A percentile compares a stretch with the other conserved stretches of the same genome.
Evolutionary conservation across 2,797 vertebrate genomes (phyloP).

Genomic region (Discoglossus pictus): DNA sequence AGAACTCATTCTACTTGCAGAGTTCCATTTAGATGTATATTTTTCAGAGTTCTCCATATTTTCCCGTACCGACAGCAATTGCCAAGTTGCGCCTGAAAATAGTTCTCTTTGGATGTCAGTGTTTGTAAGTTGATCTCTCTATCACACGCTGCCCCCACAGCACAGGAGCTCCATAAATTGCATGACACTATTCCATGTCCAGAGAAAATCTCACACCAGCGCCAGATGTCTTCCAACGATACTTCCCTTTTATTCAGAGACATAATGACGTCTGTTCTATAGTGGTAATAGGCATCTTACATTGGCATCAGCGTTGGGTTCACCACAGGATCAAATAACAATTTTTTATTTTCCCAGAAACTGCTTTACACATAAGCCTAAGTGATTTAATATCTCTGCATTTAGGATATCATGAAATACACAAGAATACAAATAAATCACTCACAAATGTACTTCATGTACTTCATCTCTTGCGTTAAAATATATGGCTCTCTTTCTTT

Average conservation of each 20-base stretch:
- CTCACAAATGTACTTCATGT: too few species aligned
- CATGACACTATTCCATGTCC: constrained; percentile 39
- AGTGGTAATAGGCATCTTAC: too few species aligned
- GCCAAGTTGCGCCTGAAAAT: constrained; percentile 33
- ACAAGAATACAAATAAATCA: too few species aligned
- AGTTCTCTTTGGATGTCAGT: constrained; percentile 45
- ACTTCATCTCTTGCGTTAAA: too few species aligned
- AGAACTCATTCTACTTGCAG: too few species aligned
- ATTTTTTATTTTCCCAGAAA: too few species aligned
- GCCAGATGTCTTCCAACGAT: neutral
- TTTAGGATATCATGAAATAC: too few species aligned
- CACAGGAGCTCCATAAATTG: constrained; percentile 26
- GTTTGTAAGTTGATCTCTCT: constrained; percentile 41
- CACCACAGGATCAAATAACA: too few species aligned
- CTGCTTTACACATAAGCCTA: too few species aligned
- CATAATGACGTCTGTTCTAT: neutral
- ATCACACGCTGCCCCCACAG: constrained; percentile 26
- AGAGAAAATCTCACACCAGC: constrained; percentile 56
- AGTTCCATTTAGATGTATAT: constrained; percentile 1
- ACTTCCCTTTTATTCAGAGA: neutral
- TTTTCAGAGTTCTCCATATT: constrained; percentile 12
- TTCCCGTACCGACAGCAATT: constrained; percentile 23
- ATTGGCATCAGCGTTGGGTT: too few species aligned
- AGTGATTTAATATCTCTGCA: too few species aligned
- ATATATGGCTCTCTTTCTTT: too few species aligned